Evolutionary conservation across 2,888 invertebrate species (phyloP).

Genomic region (Nephrotoma guestfalica): DNA sequence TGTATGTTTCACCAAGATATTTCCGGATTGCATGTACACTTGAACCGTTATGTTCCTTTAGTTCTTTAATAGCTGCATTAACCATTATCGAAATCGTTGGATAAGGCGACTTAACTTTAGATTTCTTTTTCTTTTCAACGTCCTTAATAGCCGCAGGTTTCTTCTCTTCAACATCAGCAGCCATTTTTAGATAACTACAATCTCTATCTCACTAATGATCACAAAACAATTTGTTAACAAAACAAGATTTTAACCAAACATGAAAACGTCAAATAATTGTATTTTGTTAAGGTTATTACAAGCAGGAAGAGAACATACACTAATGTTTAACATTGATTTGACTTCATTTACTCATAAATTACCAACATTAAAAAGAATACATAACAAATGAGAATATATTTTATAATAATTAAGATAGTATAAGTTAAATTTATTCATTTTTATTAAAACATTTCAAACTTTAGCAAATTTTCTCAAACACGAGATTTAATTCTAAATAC

Average conservation of each 20-base stretch:
- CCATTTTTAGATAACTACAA: background rate
- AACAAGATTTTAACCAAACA: background rate
- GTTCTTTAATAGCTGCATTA: background rate
- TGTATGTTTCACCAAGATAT: background rate
- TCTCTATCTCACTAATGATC: background rate
- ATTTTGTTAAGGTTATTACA: background rate
- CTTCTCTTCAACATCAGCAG: background rate
- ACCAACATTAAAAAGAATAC: background rate
- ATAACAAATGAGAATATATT: background rate
- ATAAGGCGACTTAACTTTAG: background rate
- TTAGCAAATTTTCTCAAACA: background rate
- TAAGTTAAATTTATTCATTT: background rate
- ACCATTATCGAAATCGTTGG: background rate
- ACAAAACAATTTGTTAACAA: background rate
- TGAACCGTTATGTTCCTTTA: background rate
- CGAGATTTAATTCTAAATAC: too few relatives aligned
- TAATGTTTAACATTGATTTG: background rate
- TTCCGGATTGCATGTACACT: background rate
- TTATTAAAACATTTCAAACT: background rate
- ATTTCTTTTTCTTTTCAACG: background rate
- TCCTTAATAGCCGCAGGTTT: background rate
- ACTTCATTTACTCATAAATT: background rate
- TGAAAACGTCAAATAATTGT: background rate
- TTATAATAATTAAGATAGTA: background rate
- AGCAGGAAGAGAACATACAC: background rate